Percentiles rank a stretch among this genome's conserved stretches.
These are phyloP conservation scores for Neodiprion lecontei DNA, from an alignment of 1,140 invertebrate genomes.

Conservation along the genomic window DNA sequence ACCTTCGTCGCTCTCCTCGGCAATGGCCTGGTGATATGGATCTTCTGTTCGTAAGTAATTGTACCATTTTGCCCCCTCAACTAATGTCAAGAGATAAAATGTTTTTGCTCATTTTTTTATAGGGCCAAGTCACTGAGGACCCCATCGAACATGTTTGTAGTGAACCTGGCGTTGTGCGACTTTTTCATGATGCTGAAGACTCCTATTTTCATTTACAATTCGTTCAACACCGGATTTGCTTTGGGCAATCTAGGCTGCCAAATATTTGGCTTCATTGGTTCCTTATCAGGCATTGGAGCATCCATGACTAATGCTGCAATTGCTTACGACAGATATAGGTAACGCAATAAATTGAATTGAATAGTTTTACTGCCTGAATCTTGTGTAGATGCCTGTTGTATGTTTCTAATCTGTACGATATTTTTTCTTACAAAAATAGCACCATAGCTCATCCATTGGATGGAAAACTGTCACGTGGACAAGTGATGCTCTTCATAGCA, in stretches of 20 bases:
- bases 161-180: conserved; percentile 87
- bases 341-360: conserved; percentile 20
- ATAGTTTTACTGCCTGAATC: conserved; percentile 19
- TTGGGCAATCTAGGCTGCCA: conserved; percentile 77
- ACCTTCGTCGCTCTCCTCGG: conserved; percentile 80
- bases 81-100: background rate
- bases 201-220: conserved; percentile 88
- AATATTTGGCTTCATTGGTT: conserved; percentile 78
- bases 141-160: conserved; percentile 88
- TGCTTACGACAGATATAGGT: conserved; percentile 75
- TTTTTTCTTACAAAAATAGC: conserved; percentile 59
- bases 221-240: conserved; percentile 79
- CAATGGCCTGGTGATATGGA: conserved; percentile 89
- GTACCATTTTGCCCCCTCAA: background rate
- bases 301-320: conserved; percentile 81
- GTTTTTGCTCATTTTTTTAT: conserved; percentile 42
- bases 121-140: conserved; percentile 85
- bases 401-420: background rate
- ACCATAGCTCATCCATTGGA: conserved; percentile 84
- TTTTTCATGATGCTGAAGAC: conserved; percentile 89
- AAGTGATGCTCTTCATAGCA: conserved; percentile 76
- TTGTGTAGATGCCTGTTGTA: background rate
- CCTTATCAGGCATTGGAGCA: conserved; percentile 80
- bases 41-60: conserved; percentile 78
- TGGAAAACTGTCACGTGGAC: conserved; percentile 76